Evolutionary conservation across 2,888 invertebrate species (phyloP), one percentile per base, ranked within the genome.

Genomic region (Parapristionchus giblindavisi): DNA sequence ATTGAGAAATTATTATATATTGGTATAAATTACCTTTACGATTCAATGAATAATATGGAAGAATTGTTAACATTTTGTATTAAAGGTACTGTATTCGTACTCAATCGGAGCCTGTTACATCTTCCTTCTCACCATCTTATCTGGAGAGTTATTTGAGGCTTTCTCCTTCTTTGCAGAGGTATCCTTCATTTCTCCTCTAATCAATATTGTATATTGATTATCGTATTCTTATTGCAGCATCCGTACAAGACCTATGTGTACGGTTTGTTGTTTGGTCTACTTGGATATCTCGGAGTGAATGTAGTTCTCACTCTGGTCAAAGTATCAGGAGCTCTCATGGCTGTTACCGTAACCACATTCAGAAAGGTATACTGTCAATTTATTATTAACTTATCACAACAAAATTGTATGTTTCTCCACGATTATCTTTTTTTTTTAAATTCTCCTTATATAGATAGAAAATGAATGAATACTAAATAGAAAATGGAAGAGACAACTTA

Each of bases 261-360:
- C 89, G 93, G 93, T 43, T 90, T 94, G 77, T 89, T 96, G 38
- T 93, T 97, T 84, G 95, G 95, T 11, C 84, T 94, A 4, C 92
- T 94, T 36, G 96, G 97, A 1, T 98, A 96, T 89, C 90, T 96
- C 85, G 97, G 97, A 0, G 92, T 97, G 71, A 95, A 96, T 88
- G 93, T 96, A 51, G 96, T 98, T 4, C 90, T 98, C 34, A 94
- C 94, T 0, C 89, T 96, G 76, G 95, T 98, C 0, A 91, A 94
- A 83, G 93, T 93, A 6, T 93, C 93, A 87, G 97, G 96, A 43
- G 97, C 96, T 11, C 93, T 96, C 27, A 92, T 93, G 51, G 95
- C 97, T 0, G 96, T 96, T 0, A 96, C 96, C 0, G 87, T 87
- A 38, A 90, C 90, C 3, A 90, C 90, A 14, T 89, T 89, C 76